phyloP scores from a whole-genome alignment of 2,797 vertebrate genomes.

The Protosalanx chinensis region DNA sequence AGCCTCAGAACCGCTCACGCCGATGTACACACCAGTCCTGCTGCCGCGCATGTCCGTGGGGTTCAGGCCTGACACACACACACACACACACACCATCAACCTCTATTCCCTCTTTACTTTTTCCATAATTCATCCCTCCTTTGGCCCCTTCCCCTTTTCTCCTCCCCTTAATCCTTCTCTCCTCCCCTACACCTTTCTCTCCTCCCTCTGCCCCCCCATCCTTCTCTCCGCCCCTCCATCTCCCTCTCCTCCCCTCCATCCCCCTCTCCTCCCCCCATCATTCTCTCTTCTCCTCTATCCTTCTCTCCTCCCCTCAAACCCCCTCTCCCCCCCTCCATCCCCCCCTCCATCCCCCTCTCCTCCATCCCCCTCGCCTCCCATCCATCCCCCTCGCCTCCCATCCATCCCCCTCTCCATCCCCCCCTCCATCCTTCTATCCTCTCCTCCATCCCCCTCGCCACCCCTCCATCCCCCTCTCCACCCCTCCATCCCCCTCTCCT shows the following conservation, averaged over 20 bases:
- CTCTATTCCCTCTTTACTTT: not conserved
- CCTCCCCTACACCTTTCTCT: not conserved
- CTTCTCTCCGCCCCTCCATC: not conserved
- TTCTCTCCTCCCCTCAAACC: no score
- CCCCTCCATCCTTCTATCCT: no score
- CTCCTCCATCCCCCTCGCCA: no score
- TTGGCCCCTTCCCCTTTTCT: constrained; percentile 46
- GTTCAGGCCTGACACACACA: constrained; percentile 77
- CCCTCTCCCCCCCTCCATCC: no score
- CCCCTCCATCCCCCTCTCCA: not conserved
- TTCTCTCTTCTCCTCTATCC: no score
- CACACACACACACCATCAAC: not conserved
- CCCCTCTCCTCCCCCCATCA: no score
- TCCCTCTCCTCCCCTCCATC: not conserved
- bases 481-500: constrained; percentile 15
- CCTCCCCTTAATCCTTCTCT: constrained; percentile 51
- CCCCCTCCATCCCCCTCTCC: no score
- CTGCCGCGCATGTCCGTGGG: constrained; percentile 81
- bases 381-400: not conserved
- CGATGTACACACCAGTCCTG: constrained; percentile 90
- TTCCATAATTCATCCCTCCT: not conserved
- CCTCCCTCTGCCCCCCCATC: no score
- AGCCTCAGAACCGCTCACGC: constrained; percentile 90
- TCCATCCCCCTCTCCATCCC: not conserved
- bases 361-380: not conserved